These are phyloP conservation scores for Ceratina calcarata DNA, from an alignment of 1,140 invertebrate genomes.

Conservation along the genomic window DNA sequence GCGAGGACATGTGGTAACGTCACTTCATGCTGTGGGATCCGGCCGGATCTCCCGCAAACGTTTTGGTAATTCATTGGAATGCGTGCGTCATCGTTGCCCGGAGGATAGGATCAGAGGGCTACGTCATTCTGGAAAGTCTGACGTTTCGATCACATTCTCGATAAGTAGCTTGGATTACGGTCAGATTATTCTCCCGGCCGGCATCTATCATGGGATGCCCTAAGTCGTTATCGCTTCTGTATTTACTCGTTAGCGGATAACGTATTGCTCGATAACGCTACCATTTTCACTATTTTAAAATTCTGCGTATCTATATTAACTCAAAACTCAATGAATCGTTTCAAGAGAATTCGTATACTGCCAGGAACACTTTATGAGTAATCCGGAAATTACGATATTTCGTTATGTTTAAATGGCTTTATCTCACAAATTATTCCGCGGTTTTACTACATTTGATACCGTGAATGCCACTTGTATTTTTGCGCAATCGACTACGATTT, in stretches of 20 bases:
- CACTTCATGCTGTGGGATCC: slow-evolving; percentile 36
- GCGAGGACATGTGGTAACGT: slow-evolving; percentile 41
- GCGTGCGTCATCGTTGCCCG: slow-evolving; percentile 38
- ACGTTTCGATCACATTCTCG: slow-evolving; percentile 28
- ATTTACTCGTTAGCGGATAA: background rate
- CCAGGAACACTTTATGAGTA: too few relatives aligned
- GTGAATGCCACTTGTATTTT: slow-evolving; percentile 5
- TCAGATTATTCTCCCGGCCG: background rate
- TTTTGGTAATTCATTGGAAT: slow-evolving; percentile 53
- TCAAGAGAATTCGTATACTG: too few relatives aligned
- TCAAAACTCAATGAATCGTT: too few relatives aligned
- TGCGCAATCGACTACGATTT: background rate
- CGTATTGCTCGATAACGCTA: background rate
- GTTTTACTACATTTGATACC: background rate
- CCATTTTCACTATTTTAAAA: background rate
- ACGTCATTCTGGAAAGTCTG: slow-evolving; percentile 44
- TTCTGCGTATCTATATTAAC: too few relatives aligned
- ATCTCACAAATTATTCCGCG: background rate
- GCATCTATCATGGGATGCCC: too few relatives aligned
- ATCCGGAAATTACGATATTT: too few relatives aligned
- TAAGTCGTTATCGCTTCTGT: background rate
- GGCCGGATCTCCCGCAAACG: slow-evolving; percentile 39
- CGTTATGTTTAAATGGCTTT: too few relatives aligned
- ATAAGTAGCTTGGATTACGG: background rate
- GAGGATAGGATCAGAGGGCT: background rate